A percentile compares a stretch with the other conserved stretches of the same genome.
Evolutionary conservation across 2,888 invertebrate genomes (phyloP).

Genomic region (Agrochola circellaris): DNA sequence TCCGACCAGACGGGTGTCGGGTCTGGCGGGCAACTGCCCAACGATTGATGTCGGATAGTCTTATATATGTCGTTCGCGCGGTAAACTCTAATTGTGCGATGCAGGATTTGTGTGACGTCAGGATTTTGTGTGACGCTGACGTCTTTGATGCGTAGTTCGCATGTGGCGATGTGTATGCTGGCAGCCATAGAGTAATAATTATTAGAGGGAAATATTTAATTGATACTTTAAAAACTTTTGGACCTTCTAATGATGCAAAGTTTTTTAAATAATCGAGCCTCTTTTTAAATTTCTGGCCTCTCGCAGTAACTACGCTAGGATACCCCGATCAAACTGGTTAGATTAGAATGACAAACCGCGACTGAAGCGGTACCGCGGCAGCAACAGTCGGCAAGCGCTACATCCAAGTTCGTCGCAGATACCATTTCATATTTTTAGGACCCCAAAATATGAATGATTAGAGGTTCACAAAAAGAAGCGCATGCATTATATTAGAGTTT

Average conservation of each 20-base stretch:
- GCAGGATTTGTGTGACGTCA: no score
- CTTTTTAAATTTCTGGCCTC: neutral
- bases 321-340: no score
- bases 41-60: no score
- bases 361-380: neutral
- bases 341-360: no score
- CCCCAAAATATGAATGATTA: neutral
- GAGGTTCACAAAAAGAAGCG: neutral
- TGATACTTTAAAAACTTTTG: neutral
- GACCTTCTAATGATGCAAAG: neutral
- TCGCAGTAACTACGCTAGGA: no score
- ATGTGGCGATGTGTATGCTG: no score
- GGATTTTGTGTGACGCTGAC: no score
- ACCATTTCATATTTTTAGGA: neutral
- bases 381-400: neutral
- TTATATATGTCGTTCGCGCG: no score
- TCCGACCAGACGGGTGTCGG: no score
- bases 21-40: no score
- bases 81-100: no score
- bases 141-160: no score
- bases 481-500: neutral
- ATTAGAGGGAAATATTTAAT: neutral
- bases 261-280: neutral
- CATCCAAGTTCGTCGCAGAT: neutral
- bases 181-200: neutral